These are phyloP conservation scores for Coelopa pilipes DNA, from an alignment of 2,888 invertebrate genomes.

Conservation along the genomic window DNA sequence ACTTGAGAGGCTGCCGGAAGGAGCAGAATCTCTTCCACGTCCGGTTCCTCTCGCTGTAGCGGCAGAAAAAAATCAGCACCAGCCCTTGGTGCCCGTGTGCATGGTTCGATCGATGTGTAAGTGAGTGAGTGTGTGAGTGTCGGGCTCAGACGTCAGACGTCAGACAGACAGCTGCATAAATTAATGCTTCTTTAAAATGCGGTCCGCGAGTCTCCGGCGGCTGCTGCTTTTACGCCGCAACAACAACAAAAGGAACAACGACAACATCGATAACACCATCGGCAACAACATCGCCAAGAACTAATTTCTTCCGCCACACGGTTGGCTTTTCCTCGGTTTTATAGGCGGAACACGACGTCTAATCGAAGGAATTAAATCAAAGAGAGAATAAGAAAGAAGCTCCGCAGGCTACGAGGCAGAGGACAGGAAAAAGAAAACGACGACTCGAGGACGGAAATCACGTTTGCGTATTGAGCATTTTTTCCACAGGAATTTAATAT, in stretches of 20 bases:
- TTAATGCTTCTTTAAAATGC: constrained; percentile 34
- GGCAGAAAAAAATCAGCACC: constrained; percentile 7
- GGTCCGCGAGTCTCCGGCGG: constrained; percentile 12
- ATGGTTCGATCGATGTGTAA: not conserved
- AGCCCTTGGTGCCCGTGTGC: not conserved
- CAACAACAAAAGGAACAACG: not conserved
- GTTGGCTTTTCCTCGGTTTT: constrained; percentile 17
- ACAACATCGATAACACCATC: not conserved
- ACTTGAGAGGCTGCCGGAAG: constrained; percentile 10
- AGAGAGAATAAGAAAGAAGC: not conserved
- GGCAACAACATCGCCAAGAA: constrained; percentile 3
- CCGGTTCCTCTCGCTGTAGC: constrained; percentile 24
- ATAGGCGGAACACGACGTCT: constrained; percentile 16
- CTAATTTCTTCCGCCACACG: constrained; percentile 19
- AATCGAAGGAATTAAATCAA: not conserved
- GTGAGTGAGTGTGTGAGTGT: not conserved
- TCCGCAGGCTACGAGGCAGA: not conserved
- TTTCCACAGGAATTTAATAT: constrained; percentile 25
- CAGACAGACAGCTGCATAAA: constrained; percentile 34
- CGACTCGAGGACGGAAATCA: constrained; percentile 31
- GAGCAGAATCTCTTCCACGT: constrained; percentile 28
- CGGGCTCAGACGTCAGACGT: not conserved
- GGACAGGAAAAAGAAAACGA: not conserved
- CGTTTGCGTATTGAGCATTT: constrained; percentile 10
- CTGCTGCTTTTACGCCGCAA: constrained; percentile 1